phyloP scores from a whole-genome alignment of 2,888 invertebrate genomes.

The Keiferia lycopersicella region DNA sequence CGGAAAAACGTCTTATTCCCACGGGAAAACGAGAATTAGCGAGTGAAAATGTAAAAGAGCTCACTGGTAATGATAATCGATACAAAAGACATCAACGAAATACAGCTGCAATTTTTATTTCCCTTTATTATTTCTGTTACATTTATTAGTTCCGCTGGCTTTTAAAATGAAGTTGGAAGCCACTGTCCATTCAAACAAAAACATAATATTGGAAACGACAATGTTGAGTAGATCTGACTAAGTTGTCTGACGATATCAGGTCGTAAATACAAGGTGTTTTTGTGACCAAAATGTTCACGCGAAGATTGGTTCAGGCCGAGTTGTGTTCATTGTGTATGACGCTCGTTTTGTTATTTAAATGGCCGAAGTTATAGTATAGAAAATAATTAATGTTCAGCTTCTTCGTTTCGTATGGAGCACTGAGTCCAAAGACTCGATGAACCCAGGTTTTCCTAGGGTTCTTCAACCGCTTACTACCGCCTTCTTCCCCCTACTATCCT shows the following conservation, averaged over 20 bases:
- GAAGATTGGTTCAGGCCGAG: constrained; percentile 12
- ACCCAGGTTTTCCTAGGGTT: too few species aligned
- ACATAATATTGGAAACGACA: neutral
- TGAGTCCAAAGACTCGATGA: too few species aligned
- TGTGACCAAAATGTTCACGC: constrained; percentile 10
- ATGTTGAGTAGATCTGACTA: neutral
- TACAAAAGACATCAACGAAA: constrained; percentile 6
- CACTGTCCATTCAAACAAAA: too few species aligned
- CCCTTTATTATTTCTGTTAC: neutral
- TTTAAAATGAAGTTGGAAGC: too few species aligned
- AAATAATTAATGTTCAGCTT: too few species aligned
- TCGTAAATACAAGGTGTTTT: neutral
- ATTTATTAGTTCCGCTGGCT: too few species aligned
- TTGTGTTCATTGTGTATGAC: neutral
- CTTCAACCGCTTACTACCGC: too few species aligned
- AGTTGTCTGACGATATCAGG: neutral
- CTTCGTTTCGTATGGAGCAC: too few species aligned
- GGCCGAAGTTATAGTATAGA: too few species aligned
- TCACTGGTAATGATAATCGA: neutral
- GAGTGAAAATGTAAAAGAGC: neutral
- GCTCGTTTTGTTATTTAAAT: neutral
- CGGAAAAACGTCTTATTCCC: too few species aligned
- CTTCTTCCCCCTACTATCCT: too few species aligned
- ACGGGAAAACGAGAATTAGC: too few species aligned
- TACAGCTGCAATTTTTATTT: neutral